A percentile compares a stretch with the other conserved stretches of the same genome.
phyloP scores from a whole-genome alignment of 2,797 vertebrate genomes.

The Dallia pectoralis region DNA sequence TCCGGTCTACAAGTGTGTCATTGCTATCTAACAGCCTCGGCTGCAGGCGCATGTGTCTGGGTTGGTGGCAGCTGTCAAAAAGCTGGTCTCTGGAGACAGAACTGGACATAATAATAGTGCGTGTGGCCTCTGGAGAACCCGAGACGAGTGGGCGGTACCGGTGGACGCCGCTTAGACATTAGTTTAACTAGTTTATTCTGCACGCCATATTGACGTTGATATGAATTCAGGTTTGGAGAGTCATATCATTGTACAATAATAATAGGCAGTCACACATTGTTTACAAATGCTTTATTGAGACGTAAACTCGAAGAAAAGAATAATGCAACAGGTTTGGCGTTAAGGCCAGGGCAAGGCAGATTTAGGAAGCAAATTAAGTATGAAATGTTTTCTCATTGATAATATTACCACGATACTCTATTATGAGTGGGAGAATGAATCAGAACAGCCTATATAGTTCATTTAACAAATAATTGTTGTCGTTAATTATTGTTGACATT shows the following conservation, averaged over 20 bases:
- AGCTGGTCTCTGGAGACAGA: conserved; percentile 35
- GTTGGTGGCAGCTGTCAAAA: conserved; percentile 46
- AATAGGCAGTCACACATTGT: no score
- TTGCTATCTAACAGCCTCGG: background rate
- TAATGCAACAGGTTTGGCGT: no score
- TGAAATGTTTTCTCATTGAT: no score
- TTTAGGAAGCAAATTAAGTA: no score
- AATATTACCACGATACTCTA: background rate
- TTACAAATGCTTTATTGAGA: no score
- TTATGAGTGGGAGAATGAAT: background rate
- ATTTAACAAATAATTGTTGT: background rate
- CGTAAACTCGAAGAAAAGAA: no score
- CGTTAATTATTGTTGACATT: background rate
- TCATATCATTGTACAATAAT: no score
- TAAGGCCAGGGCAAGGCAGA: no score
- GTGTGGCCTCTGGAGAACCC: conserved; percentile 40
- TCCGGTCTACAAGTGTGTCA: background rate
- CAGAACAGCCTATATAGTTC: background rate
- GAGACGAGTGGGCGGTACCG: conserved; percentile 25
- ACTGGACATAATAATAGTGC: conserved; percentile 49
- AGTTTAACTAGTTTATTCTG: background rate
- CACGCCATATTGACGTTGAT: background rate
- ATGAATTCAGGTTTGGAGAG: no score
- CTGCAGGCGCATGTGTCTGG: background rate
- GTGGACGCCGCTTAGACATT: conserved; percentile 19